phyloP scores from a whole-genome alignment of 1,140 invertebrate species.

The Brachionus calyciflorus region DNA sequence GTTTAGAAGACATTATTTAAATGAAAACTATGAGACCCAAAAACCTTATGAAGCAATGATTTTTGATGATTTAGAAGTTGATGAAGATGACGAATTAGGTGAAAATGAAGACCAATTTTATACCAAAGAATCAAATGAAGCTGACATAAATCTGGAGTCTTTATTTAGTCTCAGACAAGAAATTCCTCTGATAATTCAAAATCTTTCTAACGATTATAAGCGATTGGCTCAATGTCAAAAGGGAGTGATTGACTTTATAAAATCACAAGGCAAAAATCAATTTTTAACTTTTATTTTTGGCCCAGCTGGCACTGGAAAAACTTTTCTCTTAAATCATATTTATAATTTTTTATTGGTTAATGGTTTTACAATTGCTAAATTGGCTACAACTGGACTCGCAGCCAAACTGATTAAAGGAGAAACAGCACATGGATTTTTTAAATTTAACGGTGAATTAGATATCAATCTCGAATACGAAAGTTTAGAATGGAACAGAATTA shows the following conservation, averaged over 20 bases:
- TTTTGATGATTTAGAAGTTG: background rate
- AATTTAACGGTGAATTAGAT: too few relatives aligned
- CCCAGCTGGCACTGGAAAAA: background rate
- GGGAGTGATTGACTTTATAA: too few relatives aligned
- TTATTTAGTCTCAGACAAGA: background rate
- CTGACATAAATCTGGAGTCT: background rate
- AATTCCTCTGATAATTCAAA: too few relatives aligned
- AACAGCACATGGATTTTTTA: too few relatives aligned
- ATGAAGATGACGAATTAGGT: background rate
- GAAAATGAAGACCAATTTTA: background rate
- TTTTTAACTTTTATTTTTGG: background rate
- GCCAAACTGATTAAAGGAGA: too few relatives aligned
- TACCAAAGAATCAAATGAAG: background rate
- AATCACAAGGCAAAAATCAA: background rate
- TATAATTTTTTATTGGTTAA: background rate
- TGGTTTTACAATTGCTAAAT: background rate
- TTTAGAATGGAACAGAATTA: background rate
- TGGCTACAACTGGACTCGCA: background rate
- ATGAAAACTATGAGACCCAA: too few relatives aligned
- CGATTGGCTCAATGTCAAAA: too few relatives aligned
- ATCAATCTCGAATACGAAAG: too few relatives aligned
- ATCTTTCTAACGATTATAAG: too few relatives aligned
- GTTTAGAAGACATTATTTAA: too few relatives aligned
- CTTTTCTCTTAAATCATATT: background rate
- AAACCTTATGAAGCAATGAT: constrained; percentile 1